Evolutionary conservation across 2,797 vertebrate genomes (phyloP).

Genomic region (Halcyon smyrnensis): DNA sequence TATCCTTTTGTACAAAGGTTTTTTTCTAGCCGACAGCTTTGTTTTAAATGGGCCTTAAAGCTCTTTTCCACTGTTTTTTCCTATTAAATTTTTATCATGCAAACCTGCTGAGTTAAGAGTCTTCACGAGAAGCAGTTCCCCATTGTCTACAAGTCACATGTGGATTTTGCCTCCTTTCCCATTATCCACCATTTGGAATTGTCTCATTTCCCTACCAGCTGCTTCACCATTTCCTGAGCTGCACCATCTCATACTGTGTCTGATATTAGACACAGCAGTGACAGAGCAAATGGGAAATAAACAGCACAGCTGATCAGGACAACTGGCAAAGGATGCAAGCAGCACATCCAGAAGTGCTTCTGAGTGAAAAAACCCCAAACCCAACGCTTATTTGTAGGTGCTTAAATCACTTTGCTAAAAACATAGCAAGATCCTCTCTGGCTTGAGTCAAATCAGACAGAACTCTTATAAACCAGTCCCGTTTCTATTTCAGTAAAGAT

Average conservation of each 20-base stretch:
- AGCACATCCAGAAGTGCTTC: neutral
- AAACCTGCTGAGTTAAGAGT: neutral
- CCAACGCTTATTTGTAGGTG: neutral
- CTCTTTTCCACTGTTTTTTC: neutral
- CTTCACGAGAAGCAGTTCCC: neutral
- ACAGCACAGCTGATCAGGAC: neutral
- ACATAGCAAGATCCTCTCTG: neutral
- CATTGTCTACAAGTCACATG: neutral
- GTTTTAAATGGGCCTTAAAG: neutral
- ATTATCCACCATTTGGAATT: neutral
- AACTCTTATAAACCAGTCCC: neutral
- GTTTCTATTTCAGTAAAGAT: neutral
- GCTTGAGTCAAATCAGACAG: neutral
- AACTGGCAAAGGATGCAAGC: neutral
- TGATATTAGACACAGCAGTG: conserved; percentile 12
- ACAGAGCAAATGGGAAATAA: conserved; percentile 41
- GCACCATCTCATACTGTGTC: neutral
- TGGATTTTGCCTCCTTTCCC: neutral
- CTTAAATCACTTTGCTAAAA: neutral
- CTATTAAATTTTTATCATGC: neutral
- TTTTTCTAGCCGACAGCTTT: neutral
- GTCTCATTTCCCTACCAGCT: conserved; percentile 55
- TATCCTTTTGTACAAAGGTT: neutral
- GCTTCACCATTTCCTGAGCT: conserved; percentile 34
- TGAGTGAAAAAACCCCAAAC: neutral